Conservation (phyloP, 64 coral and sea anemone genomes). For the Stichodactyla helianthus region DNA sequence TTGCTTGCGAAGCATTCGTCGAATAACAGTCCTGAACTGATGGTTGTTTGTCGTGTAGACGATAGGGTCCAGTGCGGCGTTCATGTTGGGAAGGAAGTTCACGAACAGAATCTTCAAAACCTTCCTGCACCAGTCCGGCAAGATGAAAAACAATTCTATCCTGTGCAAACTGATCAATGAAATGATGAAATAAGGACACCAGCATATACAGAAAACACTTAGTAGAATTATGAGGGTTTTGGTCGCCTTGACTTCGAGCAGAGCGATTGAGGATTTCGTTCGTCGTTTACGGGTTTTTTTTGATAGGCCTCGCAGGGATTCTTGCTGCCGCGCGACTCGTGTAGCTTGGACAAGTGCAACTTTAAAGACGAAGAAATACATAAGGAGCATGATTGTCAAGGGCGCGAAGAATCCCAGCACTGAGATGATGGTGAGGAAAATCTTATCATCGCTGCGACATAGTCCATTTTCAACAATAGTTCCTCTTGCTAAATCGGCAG, state of each 20-base stretch:
- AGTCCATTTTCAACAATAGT: conserved; percentile 54
- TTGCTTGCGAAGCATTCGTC: conserved; percentile 40
- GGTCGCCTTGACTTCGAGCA: conserved; percentile 92
- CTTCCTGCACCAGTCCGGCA: conserved; percentile 34
- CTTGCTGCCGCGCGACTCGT: conserved; percentile 50
- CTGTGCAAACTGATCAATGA: conserved; percentile 68
- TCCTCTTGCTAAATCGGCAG: conserved; percentile 33
- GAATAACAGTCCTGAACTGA: conserved; percentile 63
- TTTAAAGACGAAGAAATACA: conserved; percentile 93
- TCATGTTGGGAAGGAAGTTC: conserved; percentile 73
- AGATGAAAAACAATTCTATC: conserved; percentile 6
- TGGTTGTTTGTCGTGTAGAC: conserved; percentile 84
- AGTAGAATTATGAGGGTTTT: conserved; percentile 86
- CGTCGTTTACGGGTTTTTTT: conserved; percentile 30
- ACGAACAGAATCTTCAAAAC: conserved; percentile 59
- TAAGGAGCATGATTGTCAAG: conserved; percentile 66
- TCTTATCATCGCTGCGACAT: conserved; percentile 62
- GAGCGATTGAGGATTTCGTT: conserved; percentile 31
- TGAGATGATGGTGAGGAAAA: conserved; percentile 75
- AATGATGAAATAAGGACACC: conserved; percentile 83
- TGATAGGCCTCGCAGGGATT: conserved; percentile 26
- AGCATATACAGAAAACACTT: conserved; percentile 83
- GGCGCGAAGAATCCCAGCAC: conserved; percentile 73
- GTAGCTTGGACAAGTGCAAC: conserved; percentile 73
- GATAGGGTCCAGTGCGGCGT: conserved; percentile 76